A percentile compares a stretch with the other conserved stretches of the same genome.
Conservation (phyloP, 2,888 invertebrate species). For the Stenchaetothrips biformis region DNA sequence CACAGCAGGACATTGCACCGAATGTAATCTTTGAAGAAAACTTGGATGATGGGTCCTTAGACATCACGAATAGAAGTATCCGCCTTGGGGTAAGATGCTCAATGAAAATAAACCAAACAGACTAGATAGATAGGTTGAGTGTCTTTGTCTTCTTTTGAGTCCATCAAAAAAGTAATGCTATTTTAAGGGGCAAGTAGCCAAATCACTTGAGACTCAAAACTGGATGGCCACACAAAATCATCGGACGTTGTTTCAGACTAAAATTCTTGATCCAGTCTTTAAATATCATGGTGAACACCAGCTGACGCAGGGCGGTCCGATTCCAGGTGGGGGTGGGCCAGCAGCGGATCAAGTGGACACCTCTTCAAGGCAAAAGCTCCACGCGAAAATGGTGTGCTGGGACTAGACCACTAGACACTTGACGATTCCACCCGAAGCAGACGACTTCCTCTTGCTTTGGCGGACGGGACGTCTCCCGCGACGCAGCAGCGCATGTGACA, state of each 20-base stretch:
- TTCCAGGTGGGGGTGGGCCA: too few species aligned
- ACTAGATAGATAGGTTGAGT: background rate
- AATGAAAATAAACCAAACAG: background rate
- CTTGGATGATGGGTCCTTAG: conserved; percentile 10
- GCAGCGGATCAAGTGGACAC: too few species aligned
- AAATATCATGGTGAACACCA: conserved; percentile 20
- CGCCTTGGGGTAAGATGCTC: background rate
- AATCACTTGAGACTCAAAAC: background rate
- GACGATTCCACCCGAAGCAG: background rate
- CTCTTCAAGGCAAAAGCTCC: too few species aligned
- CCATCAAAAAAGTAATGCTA: background rate
- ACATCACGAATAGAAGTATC: conserved; percentile 18
- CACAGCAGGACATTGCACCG: conserved; percentile 31
- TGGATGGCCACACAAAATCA: background rate
- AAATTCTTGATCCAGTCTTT: conserved; percentile 16
- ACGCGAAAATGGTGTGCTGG: too few species aligned
- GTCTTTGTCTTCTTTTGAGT: background rate
- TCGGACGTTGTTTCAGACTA: conserved; percentile 4
- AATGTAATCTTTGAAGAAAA: conserved; percentile 25
- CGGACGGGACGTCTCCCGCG: background rate
- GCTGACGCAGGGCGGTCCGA: background rate
- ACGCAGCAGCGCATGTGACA: background rate
- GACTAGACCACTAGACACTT: too few species aligned
- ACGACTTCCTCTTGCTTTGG: background rate
- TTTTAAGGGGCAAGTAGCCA: background rate